Evolutionary conservation across 2,888 invertebrate genomes (phyloP).

Genomic region (Microdon myrmicae): DNA sequence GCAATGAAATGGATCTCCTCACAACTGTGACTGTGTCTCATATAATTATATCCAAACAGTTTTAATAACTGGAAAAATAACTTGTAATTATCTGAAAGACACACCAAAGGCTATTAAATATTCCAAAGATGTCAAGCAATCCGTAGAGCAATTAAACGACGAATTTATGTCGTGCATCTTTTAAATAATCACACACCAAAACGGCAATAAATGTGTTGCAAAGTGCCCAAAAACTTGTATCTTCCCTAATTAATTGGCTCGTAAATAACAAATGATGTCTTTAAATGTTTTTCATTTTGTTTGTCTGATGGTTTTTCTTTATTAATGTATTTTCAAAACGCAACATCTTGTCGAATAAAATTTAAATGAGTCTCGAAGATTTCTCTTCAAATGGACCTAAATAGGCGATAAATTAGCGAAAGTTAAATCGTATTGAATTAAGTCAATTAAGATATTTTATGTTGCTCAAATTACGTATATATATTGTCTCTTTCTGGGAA

Average conservation of each 20-base stretch:
- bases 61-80: too few species aligned
- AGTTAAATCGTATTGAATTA: constrained; percentile 35
- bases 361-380: constrained; percentile 38
- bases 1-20: too few species aligned
- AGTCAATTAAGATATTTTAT: constrained; percentile 49
- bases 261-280: constrained; percentile 45
- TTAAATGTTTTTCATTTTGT: too few species aligned
- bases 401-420: constrained; percentile 43
- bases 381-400: constrained; percentile 45
- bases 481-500: neutral
- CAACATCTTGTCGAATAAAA: too few species aligned
- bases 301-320: too few species aligned
- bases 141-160: constrained; percentile 21
- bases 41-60: too few species aligned
- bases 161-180: constrained; percentile 31
- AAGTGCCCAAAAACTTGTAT: constrained; percentile 49
- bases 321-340: too few species aligned
- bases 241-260: constrained; percentile 41
- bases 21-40: too few species aligned
- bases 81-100: constrained; percentile 20
- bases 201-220: constrained; percentile 39
- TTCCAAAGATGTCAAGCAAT: constrained; percentile 7
- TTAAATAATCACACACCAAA: constrained; percentile 23
- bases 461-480: constrained; percentile 29
- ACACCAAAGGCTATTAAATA: constrained; percentile 19